Conservation (phyloP, 2,797 vertebrate species). For the Chloroceryle inda region DNA sequence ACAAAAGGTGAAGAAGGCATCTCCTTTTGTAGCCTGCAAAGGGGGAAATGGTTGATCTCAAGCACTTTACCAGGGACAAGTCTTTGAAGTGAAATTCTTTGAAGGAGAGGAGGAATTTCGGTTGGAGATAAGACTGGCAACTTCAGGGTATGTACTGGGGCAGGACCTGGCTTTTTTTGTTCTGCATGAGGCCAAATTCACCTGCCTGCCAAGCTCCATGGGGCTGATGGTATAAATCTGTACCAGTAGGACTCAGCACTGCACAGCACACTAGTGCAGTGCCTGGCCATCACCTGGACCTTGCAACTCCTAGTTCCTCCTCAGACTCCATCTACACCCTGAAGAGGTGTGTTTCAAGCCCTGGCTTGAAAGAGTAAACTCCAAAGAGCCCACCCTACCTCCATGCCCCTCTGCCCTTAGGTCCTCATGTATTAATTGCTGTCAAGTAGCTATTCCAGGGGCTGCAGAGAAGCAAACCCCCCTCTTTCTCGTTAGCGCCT, state of each 20-base stretch:
- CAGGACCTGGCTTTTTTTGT: not conserved
- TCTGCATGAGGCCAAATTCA: not conserved
- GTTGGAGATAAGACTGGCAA: not conserved
- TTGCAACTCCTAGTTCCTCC: not conserved
- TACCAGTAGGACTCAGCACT: not conserved
- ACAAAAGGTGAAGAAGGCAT: not conserved
- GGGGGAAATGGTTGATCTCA: not conserved
- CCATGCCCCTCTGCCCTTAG: not conserved
- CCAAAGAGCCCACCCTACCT: not conserved
- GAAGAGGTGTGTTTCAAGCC: not conserved
- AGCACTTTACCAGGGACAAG: not conserved
- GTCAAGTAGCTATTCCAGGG: not conserved
- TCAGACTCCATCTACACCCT: not conserved
- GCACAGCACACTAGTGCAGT: not conserved
- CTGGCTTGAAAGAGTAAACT: not conserved
- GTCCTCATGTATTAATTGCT: not conserved
- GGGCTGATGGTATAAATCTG: not conserved
- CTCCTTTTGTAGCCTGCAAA: not conserved
- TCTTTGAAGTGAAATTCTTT: not conserved
- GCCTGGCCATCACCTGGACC: not conserved
- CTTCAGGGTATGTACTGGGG: rapidly evolving
- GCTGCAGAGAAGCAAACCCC: not conserved
- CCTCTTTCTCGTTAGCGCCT: not conserved
- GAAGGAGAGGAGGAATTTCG: not conserved
- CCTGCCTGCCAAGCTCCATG: rapidly evolving